Evolutionary conservation across 2,113 vertebrate genomes (phyloP).

Genomic region (Phrynosoma platyrhinos): DNA sequence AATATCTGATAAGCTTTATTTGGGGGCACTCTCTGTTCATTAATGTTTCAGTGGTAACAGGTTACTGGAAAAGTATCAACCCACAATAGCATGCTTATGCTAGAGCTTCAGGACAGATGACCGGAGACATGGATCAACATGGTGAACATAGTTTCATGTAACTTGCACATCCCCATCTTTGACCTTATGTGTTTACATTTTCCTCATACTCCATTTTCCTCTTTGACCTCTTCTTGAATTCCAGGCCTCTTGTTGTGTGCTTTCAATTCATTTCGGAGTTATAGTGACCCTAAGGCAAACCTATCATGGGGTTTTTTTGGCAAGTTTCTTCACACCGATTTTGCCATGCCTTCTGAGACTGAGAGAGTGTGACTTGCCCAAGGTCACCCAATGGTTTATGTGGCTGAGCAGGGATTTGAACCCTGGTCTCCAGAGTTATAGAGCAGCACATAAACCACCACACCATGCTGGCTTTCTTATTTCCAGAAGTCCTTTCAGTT

Average conservation of each 20-base stretch:
- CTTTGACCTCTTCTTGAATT: background rate
- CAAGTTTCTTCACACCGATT: too few species aligned
- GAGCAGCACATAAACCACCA: too few species aligned
- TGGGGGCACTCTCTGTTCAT: constrained; percentile 32
- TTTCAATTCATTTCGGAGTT: too few species aligned
- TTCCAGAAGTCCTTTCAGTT: background rate
- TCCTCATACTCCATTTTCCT: background rate
- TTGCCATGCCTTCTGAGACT: too few species aligned
- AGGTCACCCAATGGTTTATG: too few species aligned
- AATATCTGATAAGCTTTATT: constrained; percentile 45
- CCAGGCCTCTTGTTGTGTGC: too few species aligned
- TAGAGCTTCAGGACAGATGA: constrained; percentile 7
- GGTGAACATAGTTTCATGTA: background rate
- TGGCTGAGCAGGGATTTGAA: too few species aligned
- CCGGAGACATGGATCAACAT: background rate
- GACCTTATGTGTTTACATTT: background rate
- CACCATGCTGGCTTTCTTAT: background rate
- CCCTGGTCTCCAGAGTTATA: too few species aligned
- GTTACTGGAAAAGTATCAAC: constrained; percentile 22
- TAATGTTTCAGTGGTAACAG: constrained; percentile 49
- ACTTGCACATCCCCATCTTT: background rate
- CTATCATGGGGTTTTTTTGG: too few species aligned
- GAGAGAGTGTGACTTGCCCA: too few species aligned
- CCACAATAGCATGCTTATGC: constrained; percentile 44
- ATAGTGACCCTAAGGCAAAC: too few species aligned